Evolutionary conservation across 1,140 invertebrate genomes (phyloP).

Genomic region (Dreissena polymorpha): DNA sequence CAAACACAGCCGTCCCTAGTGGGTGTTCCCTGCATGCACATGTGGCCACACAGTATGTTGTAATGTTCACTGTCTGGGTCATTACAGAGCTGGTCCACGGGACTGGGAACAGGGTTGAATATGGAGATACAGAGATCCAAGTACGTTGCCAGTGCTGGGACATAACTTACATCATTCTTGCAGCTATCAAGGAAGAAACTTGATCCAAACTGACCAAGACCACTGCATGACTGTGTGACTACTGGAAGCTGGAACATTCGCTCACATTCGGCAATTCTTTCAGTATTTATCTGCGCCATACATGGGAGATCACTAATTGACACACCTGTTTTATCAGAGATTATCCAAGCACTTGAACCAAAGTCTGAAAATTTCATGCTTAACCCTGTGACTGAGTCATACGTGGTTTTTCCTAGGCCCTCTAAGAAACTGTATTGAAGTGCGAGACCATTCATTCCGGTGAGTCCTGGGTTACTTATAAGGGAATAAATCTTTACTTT

Average conservation of each 20-base stretch:
- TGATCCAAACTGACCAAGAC: constrained; percentile 24
- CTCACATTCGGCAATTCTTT: constrained; percentile 28
- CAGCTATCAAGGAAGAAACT: constrained; percentile 49
- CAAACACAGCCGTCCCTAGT: constrained; percentile 47
- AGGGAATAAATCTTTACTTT: constrained; percentile 8
- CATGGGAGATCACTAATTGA: neutral
- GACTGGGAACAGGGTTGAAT: constrained; percentile 2
- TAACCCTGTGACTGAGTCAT: constrained; percentile 40
- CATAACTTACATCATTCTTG: constrained; percentile 40
- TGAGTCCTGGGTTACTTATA: constrained; percentile 12
- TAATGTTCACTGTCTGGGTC: constrained; percentile 42
- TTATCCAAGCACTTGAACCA: constrained; percentile 24
- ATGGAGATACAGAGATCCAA: constrained; percentile 32
- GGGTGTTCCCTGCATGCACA: constrained; percentile 53
- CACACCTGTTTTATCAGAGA: constrained; percentile 21
- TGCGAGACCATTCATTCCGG: constrained; percentile 19
- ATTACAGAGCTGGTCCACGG: constrained; percentile 34
- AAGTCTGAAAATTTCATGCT: constrained; percentile 9
- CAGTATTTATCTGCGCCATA: neutral
- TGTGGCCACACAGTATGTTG: constrained; percentile 44
- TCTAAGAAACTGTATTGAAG: constrained; percentile 42
- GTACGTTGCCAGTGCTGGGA: constrained; percentile 37
- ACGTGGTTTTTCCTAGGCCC: constrained; percentile 39
- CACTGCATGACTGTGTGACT: constrained; percentile 29
- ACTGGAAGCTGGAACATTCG: constrained; percentile 1